Conservation (phyloP, 2,888 invertebrate species). For the Pollenia amentaria region DNA sequence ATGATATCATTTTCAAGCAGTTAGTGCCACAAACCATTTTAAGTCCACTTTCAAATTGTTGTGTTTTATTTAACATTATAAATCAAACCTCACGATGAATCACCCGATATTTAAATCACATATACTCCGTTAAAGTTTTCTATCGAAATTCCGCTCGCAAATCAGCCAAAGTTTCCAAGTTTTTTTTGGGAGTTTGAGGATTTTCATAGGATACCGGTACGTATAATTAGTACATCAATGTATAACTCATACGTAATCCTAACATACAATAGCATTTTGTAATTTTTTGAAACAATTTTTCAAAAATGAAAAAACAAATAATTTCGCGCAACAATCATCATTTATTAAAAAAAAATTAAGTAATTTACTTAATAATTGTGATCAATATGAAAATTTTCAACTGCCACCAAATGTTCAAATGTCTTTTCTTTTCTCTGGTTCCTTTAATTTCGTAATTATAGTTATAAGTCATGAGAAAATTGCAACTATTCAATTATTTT, state of each 20-base stretch:
- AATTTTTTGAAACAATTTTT: too few relatives aligned
- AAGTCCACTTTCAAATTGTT: too few relatives aligned
- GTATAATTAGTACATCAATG: constrained; percentile 39
- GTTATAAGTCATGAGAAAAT: constrained; percentile 42
- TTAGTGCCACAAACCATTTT: too few relatives aligned
- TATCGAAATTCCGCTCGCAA: too few relatives aligned
- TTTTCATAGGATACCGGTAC: background rate
- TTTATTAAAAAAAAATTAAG: constrained; percentile 26
- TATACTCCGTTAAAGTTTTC: too few relatives aligned
- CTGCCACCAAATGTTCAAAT: constrained; percentile 44
- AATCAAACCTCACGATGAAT: too few relatives aligned
- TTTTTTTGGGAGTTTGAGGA: too few relatives aligned
- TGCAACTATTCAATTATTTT: constrained; percentile 29
- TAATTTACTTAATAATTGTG: constrained; percentile 39
- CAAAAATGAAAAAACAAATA: background rate
- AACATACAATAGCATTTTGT: background rate
- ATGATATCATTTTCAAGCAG: too few relatives aligned
- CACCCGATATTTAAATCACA: too few relatives aligned
- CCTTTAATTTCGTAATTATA: constrained; percentile 54
- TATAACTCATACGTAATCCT: constrained; percentile 28
- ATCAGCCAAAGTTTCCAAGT: too few relatives aligned
- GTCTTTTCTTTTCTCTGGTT: background rate
- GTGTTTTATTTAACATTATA: too few relatives aligned
- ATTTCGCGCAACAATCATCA: background rate
- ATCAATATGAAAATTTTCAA: constrained; percentile 15